Evolutionary conservation across 2,113 vertebrate genomes (phyloP).

Genomic region (Nycticorax nycticorax): DNA sequence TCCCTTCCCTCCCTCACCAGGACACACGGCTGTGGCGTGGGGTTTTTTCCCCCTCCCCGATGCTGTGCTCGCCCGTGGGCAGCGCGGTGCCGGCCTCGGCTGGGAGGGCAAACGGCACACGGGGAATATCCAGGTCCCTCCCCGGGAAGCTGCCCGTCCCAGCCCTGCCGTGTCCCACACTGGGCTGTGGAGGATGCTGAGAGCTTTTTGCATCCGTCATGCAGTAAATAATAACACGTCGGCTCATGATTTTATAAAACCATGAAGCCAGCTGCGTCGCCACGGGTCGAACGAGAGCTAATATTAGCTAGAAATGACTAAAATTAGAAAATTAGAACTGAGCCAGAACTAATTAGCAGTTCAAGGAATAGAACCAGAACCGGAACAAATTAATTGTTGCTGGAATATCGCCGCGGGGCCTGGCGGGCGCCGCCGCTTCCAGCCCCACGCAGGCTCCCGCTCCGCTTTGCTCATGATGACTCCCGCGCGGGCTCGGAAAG

Average conservation of each 20-base stretch:
- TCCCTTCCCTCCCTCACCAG: neutral
- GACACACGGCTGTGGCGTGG: rapidly evolving
- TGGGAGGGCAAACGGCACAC: neutral
- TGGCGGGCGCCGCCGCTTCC: neutral
- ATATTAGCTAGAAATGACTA: constrained; percentile 45
- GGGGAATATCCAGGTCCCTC: neutral
- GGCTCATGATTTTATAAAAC: neutral
- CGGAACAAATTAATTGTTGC: constrained; percentile 58
- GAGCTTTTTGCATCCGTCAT: neutral
- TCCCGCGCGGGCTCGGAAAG: neutral
- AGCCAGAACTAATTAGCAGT: constrained; percentile 53
- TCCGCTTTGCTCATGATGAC: neutral
- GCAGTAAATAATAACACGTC: neutral
- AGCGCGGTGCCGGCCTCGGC: neutral
- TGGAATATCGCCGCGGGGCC: neutral
- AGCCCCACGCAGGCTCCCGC: neutral
- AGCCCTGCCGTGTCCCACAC: neutral
- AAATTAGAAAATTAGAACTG: constrained; percentile 50
- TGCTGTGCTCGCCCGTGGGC: rapidly evolving
- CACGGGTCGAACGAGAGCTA: neutral
- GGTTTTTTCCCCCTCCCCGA: rapidly evolving
- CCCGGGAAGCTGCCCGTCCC: neutral
- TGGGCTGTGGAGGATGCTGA: neutral
- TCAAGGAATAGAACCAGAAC: constrained; percentile 55
- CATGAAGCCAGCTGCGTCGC: neutral